Base-by-base conservation (phyloP, 1,140 invertebrate species). In the Lepidurus couesii region DNA sequence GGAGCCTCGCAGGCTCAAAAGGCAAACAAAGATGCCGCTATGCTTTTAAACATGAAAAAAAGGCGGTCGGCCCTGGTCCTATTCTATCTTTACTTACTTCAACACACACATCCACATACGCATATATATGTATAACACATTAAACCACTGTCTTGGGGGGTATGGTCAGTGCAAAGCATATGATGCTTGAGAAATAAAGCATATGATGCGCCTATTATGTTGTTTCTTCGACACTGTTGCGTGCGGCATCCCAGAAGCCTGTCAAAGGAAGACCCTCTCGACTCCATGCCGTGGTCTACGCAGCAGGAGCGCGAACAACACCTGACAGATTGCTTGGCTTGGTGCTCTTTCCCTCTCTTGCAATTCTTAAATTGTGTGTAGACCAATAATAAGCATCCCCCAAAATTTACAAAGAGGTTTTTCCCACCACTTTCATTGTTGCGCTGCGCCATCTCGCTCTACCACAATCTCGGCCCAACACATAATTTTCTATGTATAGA, bases 181-280 rank as follows among this genome's bases (percentile, higher is more conserved):
- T 34, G 34, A 34, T 34, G 34, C 34, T 34, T 34, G 34, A 3
- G 34, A 34, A 34, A 34, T 34, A 34, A 34, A 34, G 34, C 34
- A 34, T 34, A 34, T 34, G 34, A 34, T 34, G 34, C 34, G 53
- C 53, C 53, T 65, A 65, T 65, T 65, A 65, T 65, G 53, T 65
- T 65, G 53, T 65, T 65, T 65, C 21, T 21, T 65, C 53, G 21
- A 7, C 21, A 65, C 53, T 65, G 53, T 21, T 7, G 16, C 53
- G 53, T 65, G 53, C 53, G 53, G 53, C 53, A 65, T 65, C 53
- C 13, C 16, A 65, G 53, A 65, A 7, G 53, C n/a, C 53, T 65
- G 53, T 65, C 53, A 65, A 65, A 65, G 53, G 53, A 65, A 65
- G 53, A 65, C 53, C 53, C 53, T 65, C 53, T 65, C 53, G 53